Evolutionary conservation across 2,888 invertebrate species (phyloP), one percentile per base, ranked within the genome.

Genomic region (Acleris cristana): DNA sequence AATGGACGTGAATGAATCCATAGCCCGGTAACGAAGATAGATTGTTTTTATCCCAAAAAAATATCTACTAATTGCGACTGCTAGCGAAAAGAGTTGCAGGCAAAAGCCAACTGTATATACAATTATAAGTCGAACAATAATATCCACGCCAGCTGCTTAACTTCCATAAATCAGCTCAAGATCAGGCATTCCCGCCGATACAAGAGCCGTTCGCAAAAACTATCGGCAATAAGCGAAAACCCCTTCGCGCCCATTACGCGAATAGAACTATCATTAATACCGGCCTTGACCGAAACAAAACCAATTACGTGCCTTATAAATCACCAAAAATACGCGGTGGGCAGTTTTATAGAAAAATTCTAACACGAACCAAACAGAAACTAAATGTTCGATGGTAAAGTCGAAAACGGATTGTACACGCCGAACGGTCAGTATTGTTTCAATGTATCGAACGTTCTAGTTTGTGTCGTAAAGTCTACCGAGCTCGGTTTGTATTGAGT

Each of bases 241-340:
- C 73, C 76, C 73, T 77, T 81, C 82, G 80, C 78, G 78, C 74
- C 82, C 84, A 88, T 87, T 87, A 88, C 80, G 74, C 78, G 83
- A 77, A 85, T 85, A 83, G 85, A 88, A 87, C 82, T 83, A 80
- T 80, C 84, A 82, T 88, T 87, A 87, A 84, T 85, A 73, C 80
- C 73, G 81, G 77, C 86, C 87, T 86, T 85, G 85, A 82, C 84
- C 83, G 76, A 84, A 86, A 87, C 86, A 88, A 88, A 88, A 85
- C 85, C 87, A 88, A 88, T 88, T 88, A 87, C 83, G 82, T 81
- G 82, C 79, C 80, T 79, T 78, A 87, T 89, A 88, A 89, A 88
- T 88, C 88, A 88, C 81, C 71, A 74, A 75, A 78, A 78, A 78
- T 78, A 79, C 73, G 79, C 79, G 72, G 49, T 65, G 71, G 72